Percentiles rank a stretch among this genome's conserved stretches.
Conservation (phyloP, 23 tunicate genomes). For the Botrylloides violaceus region DNA sequence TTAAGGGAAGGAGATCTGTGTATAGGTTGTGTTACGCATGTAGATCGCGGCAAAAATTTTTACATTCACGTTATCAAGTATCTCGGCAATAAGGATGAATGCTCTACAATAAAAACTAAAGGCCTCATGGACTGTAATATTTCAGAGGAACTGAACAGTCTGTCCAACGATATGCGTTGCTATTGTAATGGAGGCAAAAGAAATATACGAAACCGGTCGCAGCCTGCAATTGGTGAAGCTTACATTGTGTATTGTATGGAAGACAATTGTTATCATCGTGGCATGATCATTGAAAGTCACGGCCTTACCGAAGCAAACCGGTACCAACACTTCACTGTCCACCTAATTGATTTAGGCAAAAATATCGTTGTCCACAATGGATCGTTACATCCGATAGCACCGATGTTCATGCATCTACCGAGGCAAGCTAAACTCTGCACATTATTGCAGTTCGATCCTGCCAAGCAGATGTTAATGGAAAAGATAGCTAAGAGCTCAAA, state of each 20-base stretch:
- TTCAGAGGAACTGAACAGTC: not conserved
- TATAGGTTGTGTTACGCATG: not conserved
- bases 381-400: not conserved
- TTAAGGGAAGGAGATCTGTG: not conserved
- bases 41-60: not conserved
- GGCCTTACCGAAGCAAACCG: no score
- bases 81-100: no score
- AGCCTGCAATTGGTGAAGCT: not conserved
- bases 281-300: not conserved
- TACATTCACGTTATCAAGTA: not conserved
- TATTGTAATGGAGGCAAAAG: not conserved
- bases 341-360: not conserved
- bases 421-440: not conserved
- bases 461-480: not conserved
- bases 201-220: not conserved
- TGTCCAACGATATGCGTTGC: not conserved
- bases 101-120: no score
- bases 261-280: not conserved
- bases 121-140: not conserved
- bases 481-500: not conserved
- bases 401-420: not conserved
- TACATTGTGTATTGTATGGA: not conserved
- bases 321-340: not conserved
- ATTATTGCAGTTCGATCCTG: not conserved
- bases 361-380: not conserved